Evolutionary conservation across 2,888 invertebrate genomes (phyloP), one percentile per base, ranked within the genome.

Genomic region (Napeogenes sylphis): DNA sequence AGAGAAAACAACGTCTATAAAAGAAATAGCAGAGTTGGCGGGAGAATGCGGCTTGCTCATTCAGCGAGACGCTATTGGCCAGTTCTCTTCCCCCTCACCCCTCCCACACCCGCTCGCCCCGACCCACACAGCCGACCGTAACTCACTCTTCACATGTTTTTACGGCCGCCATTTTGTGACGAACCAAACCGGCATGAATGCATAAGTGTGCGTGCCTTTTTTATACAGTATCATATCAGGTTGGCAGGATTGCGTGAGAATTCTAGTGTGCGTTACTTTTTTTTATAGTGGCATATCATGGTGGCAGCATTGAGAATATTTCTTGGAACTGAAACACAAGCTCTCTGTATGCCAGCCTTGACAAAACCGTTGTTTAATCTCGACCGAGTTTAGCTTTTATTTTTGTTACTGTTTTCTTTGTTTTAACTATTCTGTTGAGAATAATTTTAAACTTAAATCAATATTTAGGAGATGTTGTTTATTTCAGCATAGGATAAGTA

Each of bases 131-230:
- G 74, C 63, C 80, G 82, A 79, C 86, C 83, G 86, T 90, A 88
- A 90, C 90, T 90, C 90, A 89, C 90, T 88, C 84, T 90, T 90
- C 90, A 88, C 90, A 90, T 89, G 90, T 85, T 90, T 87, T 90
- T 90, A 90, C 84, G 86, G 89, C 88, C 84, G 90, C 90, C 90
- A 90, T 90, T 87, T 90, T 90, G 90, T 90, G 90, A 90, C 90
- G 90, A 53, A 51, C 56, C 64, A 56, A 47, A 59, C 58, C 45
- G 59, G 57, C 62, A 62, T 66, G 32, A 59, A 55, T 56, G 55
- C 65, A 63, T 70, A 59, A 79, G 85, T 86, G 84, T 85, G 86
- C 73, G 87, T 85, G 82, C 79, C 77, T 79, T 71, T 73, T 68
- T 66, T 68, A 67, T 62, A 64, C 62, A 58, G 67, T 68, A 59